phyloP scores from a whole-genome alignment of 1,140 invertebrate species.

The Cydia strobilella region DNA sequence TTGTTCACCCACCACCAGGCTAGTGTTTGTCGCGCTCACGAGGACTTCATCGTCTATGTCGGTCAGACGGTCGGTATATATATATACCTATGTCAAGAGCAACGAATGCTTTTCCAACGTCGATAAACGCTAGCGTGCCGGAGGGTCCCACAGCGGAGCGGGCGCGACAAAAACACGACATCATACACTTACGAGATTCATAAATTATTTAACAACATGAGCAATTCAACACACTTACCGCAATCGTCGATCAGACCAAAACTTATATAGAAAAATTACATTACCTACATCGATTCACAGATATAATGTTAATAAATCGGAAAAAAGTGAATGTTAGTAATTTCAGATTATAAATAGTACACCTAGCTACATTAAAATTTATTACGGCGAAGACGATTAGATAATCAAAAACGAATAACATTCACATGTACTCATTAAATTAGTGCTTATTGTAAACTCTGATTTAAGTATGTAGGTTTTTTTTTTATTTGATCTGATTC shows the following conservation, averaged over 20 bases:
- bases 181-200: conserved; percentile 58
- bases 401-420: neutral
- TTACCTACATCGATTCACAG: conserved; percentile 36
- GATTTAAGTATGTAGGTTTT: neutral
- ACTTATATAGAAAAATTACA: conserved; percentile 33
- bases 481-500: conserved; percentile 28
- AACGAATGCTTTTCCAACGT: neutral
- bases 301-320: conserved; percentile 32
- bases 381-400: neutral
- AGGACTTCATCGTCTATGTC: conserved; percentile 21
- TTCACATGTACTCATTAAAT: neutral
- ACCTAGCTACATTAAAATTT: conserved; percentile 12
- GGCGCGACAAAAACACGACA: conserved; percentile 39
- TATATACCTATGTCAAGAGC: neutral
- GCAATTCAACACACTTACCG: conserved; percentile 42
- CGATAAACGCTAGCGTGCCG: neutral
- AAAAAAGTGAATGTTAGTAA: conserved; percentile 21
- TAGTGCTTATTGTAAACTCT: neutral
- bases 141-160: neutral
- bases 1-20: neutral
- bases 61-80: neutral
- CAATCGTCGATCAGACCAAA: conserved; percentile 35
- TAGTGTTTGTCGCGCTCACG: conserved; percentile 36
- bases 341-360: conserved; percentile 20
- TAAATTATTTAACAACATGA: conserved; percentile 53